Evolutionary conservation across 2,888 invertebrate species (phyloP).

Genomic region (Calliopum simillimum): DNA sequence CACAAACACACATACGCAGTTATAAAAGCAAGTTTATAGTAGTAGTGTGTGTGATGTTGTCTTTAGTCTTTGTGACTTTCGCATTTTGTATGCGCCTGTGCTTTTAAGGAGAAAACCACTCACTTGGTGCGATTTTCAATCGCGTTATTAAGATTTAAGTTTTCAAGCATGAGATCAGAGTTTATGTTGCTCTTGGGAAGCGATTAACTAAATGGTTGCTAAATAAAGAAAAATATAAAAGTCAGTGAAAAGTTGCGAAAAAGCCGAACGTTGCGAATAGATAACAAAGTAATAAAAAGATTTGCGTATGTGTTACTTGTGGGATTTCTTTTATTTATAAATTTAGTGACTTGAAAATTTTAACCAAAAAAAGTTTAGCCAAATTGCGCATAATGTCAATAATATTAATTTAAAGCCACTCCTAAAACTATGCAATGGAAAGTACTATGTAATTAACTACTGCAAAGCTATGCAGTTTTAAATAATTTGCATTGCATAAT

Average conservation of each 20-base stretch:
- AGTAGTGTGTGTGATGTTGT: conserved; percentile 6
- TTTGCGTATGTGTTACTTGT: too few species aligned
- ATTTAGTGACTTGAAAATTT: too few species aligned
- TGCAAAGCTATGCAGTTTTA: too few species aligned
- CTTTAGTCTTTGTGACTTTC: background rate
- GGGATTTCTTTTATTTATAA: too few species aligned
- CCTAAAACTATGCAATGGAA: too few species aligned
- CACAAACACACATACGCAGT: too few species aligned
- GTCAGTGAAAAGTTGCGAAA: background rate
- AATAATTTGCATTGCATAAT: too few species aligned
- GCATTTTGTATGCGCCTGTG: background rate
- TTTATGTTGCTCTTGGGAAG: conserved; percentile 30
- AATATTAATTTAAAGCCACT: too few species aligned
- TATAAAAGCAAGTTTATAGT: conserved; percentile 7
- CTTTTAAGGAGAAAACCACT: background rate
- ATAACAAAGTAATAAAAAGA: too few species aligned
- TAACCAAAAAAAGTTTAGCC: too few species aligned
- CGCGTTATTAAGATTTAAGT: conserved; percentile 19
- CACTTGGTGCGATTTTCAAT: conserved; percentile 11
- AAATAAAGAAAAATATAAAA: conserved; percentile 3
- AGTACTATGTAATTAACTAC: too few species aligned
- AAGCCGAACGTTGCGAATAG: background rate
- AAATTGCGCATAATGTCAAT: too few species aligned
- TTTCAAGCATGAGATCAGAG: conserved; percentile 2
- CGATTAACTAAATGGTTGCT: conserved; percentile 31